Evolutionary conservation across 2,113 vertebrate genomes (phyloP).

Genomic region (Pseudonaja textilis): DNA sequence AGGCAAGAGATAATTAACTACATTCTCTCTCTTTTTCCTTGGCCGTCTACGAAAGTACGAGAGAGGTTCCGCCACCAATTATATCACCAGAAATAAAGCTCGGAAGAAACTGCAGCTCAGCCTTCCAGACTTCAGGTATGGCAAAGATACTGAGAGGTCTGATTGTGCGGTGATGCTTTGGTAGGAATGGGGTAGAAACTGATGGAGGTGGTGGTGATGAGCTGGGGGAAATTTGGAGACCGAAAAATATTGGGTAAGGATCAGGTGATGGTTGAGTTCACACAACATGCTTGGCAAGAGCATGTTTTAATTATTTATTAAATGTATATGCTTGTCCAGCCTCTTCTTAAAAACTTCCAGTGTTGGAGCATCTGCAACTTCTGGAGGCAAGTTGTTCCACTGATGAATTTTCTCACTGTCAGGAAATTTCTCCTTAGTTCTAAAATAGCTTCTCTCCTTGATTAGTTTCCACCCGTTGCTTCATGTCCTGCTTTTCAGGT

Average conservation of each 20-base stretch:
- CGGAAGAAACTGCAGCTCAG: conserved; percentile 92
- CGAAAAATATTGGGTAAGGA: neutral
- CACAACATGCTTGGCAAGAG: neutral
- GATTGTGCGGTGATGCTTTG: neutral
- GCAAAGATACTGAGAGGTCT: neutral
- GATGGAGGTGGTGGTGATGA: neutral
- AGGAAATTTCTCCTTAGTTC: too few species aligned
- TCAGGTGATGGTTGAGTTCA: neutral
- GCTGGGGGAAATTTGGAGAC: neutral
- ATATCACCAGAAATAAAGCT: conserved; percentile 93
- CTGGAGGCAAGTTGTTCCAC: too few species aligned
- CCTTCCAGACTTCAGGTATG: conserved; percentile 90
- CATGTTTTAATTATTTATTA: too few species aligned
- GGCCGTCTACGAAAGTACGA: conserved; percentile 69
- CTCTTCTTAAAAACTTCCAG: too few species aligned
- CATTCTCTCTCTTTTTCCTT: neutral
- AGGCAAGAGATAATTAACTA: neutral
- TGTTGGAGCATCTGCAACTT: too few species aligned
- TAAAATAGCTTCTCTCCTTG: too few species aligned
- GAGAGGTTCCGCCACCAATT: conserved; percentile 90
- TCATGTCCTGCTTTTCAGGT: too few species aligned
- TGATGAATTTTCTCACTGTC: too few species aligned
- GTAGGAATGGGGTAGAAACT: neutral
- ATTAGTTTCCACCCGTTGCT: too few species aligned
- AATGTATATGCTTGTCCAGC: too few species aligned